These are phyloP conservation scores for Rhinophrynus dorsalis DNA, from an alignment of 2,797 vertebrate genomes.

Conservation along the genomic window DNA sequence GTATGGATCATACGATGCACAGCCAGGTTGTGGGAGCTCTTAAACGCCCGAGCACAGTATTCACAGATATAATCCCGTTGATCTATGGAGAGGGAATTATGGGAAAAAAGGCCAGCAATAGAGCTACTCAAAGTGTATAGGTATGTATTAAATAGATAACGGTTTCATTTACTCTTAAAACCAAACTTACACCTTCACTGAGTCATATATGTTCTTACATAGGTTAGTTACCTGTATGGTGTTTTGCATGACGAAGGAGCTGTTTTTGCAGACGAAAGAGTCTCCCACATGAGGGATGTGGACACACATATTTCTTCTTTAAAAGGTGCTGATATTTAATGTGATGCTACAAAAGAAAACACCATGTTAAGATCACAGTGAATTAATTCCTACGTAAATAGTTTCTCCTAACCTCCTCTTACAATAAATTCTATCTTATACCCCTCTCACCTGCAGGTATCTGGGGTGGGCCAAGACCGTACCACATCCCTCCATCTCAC, in stretches of 20 bases:
- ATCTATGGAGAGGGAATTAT: constrained; percentile 76
- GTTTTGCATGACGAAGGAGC: constrained; percentile 94
- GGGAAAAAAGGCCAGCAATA: no score
- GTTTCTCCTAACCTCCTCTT: no score
- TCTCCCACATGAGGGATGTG: constrained; percentile 92
- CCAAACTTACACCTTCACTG: no score
- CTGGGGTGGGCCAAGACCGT: constrained; percentile 95
- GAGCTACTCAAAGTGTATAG: no score
- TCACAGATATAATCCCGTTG: constrained; percentile 98
- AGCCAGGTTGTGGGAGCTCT: constrained; percentile 96
- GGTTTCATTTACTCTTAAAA: no score
- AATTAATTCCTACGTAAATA: no score
- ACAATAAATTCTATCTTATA: no score
- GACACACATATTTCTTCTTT: constrained; percentile 97
- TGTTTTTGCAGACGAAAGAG: constrained; percentile 97
- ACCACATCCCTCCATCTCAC: constrained; percentile 97
- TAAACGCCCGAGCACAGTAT: constrained; percentile 96
- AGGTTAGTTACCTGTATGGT: constrained; percentile 98
- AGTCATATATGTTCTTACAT: no score
- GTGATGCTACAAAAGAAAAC: constrained; percentile 78
- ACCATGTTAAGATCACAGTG: no score
- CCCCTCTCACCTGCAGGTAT: constrained; percentile 85
- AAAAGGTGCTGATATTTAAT: constrained; percentile 98
- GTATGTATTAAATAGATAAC: no score
- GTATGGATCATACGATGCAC: constrained; percentile 98